Conservation (phyloP, 2,888 invertebrate species). For the Punctoribates punctum region DNA sequence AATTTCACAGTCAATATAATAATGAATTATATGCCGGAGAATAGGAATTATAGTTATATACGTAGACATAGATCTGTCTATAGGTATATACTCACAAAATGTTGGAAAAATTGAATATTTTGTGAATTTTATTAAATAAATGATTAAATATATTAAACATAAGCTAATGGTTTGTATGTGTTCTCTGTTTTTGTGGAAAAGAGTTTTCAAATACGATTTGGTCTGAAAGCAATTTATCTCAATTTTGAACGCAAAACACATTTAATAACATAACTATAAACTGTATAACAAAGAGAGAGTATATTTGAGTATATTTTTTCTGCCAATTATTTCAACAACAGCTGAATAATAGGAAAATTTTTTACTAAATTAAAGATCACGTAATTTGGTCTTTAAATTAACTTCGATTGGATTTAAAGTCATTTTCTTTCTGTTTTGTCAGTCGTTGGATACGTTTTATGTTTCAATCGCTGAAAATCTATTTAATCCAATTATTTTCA, state of each 20-base stretch:
- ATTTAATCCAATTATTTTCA: not conserved
- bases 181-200: not conserved
- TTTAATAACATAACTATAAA: not conserved
- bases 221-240: not conserved
- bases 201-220: not conserved
- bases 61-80: not conserved
- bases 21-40: not conserved
- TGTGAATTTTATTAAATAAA: not conserved
- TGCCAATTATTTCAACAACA: not conserved
- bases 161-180: not conserved
- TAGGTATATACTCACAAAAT: too few relatives aligned
- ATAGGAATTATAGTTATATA: not conserved
- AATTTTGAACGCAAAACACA: not conserved
- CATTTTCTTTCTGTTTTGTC: not conserved
- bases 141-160: not conserved
- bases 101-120: not conserved
- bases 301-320: not conserved
- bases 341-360: not conserved
- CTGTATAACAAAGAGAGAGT: not conserved
- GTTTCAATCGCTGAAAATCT: not conserved
- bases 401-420: not conserved
- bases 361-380: not conserved
- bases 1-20: not conserved
- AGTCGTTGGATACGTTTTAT: not conserved
- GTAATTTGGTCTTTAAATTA: not conserved